Base-by-base conservation (phyloP, 2,888 invertebrate genomes). In the Noctua janthe region DNA sequence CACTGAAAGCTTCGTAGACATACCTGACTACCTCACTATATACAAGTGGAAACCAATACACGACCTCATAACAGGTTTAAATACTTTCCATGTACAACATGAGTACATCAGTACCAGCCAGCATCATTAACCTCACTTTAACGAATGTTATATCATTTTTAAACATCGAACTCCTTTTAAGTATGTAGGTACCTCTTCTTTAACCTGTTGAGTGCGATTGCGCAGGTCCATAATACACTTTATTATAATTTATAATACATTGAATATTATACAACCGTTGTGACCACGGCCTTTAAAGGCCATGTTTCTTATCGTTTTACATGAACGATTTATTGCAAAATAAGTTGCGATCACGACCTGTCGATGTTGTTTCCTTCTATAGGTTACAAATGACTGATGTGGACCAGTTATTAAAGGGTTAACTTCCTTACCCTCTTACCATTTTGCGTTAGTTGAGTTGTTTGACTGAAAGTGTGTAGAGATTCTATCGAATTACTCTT, bases 271-370 rank as follows among this genome's bases (percentile, higher is more conserved):
- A 85, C 89, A 89, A 89, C 85, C 59, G 39, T n/a, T 82, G 76
- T 87, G 82, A 87, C 83, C 84, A 86, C 87, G 88, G 90, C 91
- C 87, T 93, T 93, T 93, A 93, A 92, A 93, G 88, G 91, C 89
- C 91, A 89, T 80, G 87, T 77, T 86, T 84, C 76, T 75, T 82
- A 76, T 77, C 74, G 70, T 80, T 87, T 87, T 84, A 85, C 86
- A 71, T 89, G 90, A 92, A 59, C 88, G 82, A 83, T 88, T 90
- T 87, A 87, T 92, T 92, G 87, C 92, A 83, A 92, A 91, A 92
- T 88, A 84, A 74, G 69, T 85, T 84, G 77, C 59, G 82, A 86
- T 82, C 89, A 88, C 86, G 87, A 90, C 78, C 82, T 81, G 78
- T 88, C 82, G 80, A 87, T 83, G 72, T 39, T 15, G 73, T 85